Evolutionary conservation across 2,888 invertebrate genomes (phyloP), one percentile per base, ranked within the genome.

Genomic region (Troides helena): DNA sequence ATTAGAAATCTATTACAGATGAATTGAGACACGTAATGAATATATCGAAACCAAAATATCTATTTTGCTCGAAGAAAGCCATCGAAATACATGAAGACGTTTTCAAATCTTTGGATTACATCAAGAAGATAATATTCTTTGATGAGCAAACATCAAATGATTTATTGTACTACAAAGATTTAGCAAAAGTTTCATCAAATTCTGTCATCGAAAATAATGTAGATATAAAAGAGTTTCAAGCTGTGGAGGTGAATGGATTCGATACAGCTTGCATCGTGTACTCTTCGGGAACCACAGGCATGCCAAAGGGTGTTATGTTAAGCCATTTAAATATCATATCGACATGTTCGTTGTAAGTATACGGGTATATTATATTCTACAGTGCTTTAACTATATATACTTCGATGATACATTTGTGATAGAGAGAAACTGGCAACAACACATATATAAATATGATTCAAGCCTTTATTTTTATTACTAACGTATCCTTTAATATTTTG

Each of bases 231-330:
- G 74, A 77, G 39, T 81, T 78, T 63, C 60, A 74, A 65, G 67
- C 70, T 0, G 73, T 73, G 0, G 77, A 75, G 0, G 78, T 77
- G 7, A 46, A 73, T 5, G 76, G 78, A 25, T 72, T 30, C 0
- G 81, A 80, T 36, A 72, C 73, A 0, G 68, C 72, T 8, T 72
- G 79, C 25, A 72, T 82, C 17, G 57, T 81, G 50, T 82, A 81
- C 60, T 81, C 81, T 0, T 81, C 81, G 0, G 82, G 82, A 0
- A 82, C 82, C 0, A 81, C 82, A 0, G 81, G 82, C 0, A 17
- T 81, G 17, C 78, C 82, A 0, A 82, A 82, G 67, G 82, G 80
- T 17, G 82, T 81, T 0, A 77, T 79, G 77, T 36, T 80, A n/a
- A 77, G 78, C 0, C 80, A 82, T 72, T 25, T 77, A 0, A 82